A percentile compares a stretch with the other conserved stretches of the same genome.
Evolutionary conservation across 2,113 vertebrate species (phyloP).

Genomic region (Synchiropus splendidus): DNA sequence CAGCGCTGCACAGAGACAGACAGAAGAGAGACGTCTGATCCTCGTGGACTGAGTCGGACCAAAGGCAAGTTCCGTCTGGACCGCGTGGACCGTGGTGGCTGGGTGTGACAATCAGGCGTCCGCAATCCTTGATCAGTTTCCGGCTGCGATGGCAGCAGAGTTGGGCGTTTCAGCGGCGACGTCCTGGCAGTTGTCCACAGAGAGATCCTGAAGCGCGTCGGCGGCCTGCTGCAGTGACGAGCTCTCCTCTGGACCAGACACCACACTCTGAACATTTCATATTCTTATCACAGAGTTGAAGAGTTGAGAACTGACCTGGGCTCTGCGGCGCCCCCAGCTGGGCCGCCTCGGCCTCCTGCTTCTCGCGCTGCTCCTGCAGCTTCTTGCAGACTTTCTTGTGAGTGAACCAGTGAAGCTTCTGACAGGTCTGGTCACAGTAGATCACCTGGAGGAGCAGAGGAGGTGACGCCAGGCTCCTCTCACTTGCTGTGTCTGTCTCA

Average conservation of each 20-base stretch:
- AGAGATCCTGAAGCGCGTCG: constrained; percentile 51
- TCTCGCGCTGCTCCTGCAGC: constrained; percentile 79
- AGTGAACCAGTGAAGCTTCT: constrained; percentile 95
- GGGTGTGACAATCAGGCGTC: background rate
- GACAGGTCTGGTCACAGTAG: constrained; percentile 86
- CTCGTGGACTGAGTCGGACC: no score
- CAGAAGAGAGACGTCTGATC: no score
- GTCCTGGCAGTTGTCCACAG: constrained; percentile 29
- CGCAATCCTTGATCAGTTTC: constrained; percentile 42
- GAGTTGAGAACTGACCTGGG: constrained; percentile 42
- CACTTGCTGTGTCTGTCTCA: constrained; percentile 38
- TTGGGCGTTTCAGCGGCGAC: constrained; percentile 15
- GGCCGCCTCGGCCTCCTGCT: constrained; percentile 75
- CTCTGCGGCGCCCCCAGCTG: constrained; percentile 67
- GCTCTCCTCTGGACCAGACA: constrained; percentile 42
- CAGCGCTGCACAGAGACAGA: no score
- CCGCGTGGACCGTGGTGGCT: no score
- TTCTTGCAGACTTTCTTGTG: constrained; percentile 91
- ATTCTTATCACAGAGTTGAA: background rate
- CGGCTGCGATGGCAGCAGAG: constrained; percentile 22
- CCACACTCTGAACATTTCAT: background rate
- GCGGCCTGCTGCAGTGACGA: constrained; percentile 31
- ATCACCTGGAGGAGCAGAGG: constrained; percentile 70
- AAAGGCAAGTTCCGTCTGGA: no score
- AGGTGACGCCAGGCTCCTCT: no score